A percentile compares a stretch with the other conserved stretches of the same genome.
Conservation (phyloP, 35 echinoderm and acorn worm genomes). For the Heliocidaris erythrogramma region DNA sequence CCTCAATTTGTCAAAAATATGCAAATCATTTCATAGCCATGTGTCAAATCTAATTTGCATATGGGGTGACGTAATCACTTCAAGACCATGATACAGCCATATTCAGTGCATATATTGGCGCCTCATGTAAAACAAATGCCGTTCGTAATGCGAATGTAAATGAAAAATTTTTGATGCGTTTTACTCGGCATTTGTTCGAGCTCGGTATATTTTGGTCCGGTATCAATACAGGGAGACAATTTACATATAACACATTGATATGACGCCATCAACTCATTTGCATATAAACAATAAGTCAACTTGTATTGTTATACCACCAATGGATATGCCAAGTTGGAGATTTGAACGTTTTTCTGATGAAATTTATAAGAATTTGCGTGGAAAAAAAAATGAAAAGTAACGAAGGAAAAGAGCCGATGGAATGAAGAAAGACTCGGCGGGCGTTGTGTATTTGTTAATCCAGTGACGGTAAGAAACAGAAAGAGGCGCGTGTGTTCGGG, state of each 20-base stretch:
- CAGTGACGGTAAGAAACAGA: neutral
- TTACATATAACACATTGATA: neutral
- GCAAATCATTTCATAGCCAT: neutral
- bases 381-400: neutral
- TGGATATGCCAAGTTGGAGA: neutral
- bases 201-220: neutral
- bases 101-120: neutral
- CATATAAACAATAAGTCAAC: neutral
- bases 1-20: neutral
- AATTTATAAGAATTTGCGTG: neutral
- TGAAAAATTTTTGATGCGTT: neutral
- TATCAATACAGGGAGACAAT: neutral
- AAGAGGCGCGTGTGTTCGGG: neutral
- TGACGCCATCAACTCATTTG: conserved; percentile 1
- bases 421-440: neutral
- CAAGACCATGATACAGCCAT: neutral
- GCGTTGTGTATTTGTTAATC: conserved; percentile 4
- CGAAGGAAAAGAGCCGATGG: neutral
- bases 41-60: conserved; percentile 24
- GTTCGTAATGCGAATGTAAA: neutral
- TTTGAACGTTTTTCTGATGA: neutral
- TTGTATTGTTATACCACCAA: neutral
- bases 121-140: neutral
- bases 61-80: conserved; percentile 47
- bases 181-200: neutral